Conservation (phyloP, 2,797 vertebrate species). For the Thalassophryne amazonica region DNA sequence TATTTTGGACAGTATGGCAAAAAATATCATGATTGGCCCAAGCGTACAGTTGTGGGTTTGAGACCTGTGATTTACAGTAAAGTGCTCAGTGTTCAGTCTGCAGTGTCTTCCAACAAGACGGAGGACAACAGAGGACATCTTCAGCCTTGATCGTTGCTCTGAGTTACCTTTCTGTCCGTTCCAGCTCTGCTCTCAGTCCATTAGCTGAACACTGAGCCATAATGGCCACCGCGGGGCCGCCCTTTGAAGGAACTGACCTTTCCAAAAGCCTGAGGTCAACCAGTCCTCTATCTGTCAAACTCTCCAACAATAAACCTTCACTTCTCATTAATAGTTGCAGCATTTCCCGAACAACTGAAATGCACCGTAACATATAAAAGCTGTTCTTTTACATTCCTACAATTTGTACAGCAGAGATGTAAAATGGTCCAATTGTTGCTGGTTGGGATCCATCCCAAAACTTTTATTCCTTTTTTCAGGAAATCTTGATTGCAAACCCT, state of each 20-base stretch:
- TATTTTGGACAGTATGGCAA: too few relatives aligned
- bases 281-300: conserved; percentile 20
- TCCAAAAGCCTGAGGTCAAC: conserved; percentile 44
- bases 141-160: conserved; percentile 40
- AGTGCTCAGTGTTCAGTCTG: conserved; percentile 2
- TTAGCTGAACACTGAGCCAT: conserved; percentile 27
- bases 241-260: conserved; percentile 36
- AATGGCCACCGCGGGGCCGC: conserved; percentile 39
- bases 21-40: too few relatives aligned
- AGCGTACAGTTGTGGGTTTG: too few relatives aligned
- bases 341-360: conserved; percentile 30
- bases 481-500: conserved; percentile 33
- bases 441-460: conserved; percentile 41
- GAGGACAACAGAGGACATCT: conserved; percentile 15
- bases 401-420: conserved; percentile 25
- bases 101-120: conserved; percentile 13
- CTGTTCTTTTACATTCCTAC: conserved; percentile 17
- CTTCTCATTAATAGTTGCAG: conserved; percentile 29
- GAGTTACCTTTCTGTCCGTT: conserved; percentile 47
- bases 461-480: too few relatives aligned
- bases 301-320: conserved; percentile 11
- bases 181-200: conserved; percentile 34
- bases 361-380: conserved; percentile 5
- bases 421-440: conserved; percentile 48
- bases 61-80: not conserved